phyloP scores from a whole-genome alignment of 2,797 vertebrate genomes.

The Sparidentex hasta region DNA sequence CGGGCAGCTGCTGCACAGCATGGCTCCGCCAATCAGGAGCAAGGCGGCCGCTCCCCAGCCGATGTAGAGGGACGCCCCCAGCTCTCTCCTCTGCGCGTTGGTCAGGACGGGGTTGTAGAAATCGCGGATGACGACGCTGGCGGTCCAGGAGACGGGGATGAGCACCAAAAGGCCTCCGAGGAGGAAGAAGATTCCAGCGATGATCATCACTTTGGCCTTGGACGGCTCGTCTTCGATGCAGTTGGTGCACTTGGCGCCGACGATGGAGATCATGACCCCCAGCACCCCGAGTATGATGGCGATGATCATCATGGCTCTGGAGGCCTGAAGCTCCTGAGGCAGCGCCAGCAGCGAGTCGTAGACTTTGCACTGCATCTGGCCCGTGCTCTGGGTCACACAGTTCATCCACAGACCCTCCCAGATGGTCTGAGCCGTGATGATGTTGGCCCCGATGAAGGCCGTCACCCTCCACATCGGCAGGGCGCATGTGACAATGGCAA shows the following conservation, averaged over 20 bases:
- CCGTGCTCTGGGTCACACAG: conserved; percentile 92
- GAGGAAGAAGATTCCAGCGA: conserved; percentile 90
- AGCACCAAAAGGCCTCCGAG: conserved; percentile 89
- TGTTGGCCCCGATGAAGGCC: conserved; percentile 93
- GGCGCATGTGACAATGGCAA: conserved; percentile 89
- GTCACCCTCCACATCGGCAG: conserved; percentile 94
- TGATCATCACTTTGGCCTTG: conserved; percentile 95
- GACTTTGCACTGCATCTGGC: conserved; percentile 94
- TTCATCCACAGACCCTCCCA: conserved; percentile 94
- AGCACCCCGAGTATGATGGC: conserved; percentile 90
- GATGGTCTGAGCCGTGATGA: conserved; percentile 91
- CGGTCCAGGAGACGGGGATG: conserved; percentile 93
- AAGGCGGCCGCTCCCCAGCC: conserved; percentile 90
- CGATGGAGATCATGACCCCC: conserved; percentile 90
- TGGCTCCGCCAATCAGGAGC: conserved; percentile 90
- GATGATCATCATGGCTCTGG: conserved; percentile 90
- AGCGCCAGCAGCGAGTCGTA: conserved; percentile 92
- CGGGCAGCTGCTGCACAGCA: conserved; percentile 94
- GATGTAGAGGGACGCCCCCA: conserved; percentile 92
- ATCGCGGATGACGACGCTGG: conserved; percentile 88
- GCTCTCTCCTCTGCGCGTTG: conserved; percentile 86
- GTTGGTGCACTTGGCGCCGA: conserved; percentile 96
- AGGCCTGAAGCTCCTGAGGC: conserved; percentile 91
- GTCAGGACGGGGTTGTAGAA: conserved; percentile 91
- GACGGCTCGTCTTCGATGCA: conserved; percentile 92